Base-by-base conservation (phyloP, 2,888 invertebrate species). In the Idaea aversata region DNA sequence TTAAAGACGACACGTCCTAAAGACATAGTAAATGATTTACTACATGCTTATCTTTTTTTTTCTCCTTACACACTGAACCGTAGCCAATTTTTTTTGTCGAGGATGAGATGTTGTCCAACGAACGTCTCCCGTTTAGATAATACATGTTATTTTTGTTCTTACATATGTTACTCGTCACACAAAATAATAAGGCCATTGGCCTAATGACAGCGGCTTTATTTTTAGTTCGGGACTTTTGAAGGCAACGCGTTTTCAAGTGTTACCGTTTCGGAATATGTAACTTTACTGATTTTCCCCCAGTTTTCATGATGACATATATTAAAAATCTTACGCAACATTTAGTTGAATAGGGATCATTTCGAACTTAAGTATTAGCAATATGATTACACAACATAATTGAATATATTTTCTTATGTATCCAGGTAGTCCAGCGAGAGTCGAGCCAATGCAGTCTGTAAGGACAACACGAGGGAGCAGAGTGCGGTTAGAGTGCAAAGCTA, bases 401-500 rank as follows among this genome's bases (percentile, higher is more conserved):
- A 36, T 36, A 36, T 13, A 13, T 38, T 38, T 5, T 5, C 7
- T 47, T 47, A 47, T 78, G 67, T 71, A 64, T 72, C 71, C 88
- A 90, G 92, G 88, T 82, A 90, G 87, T 75, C 89, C 88, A 83
- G 93, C 91, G 70, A 85, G 88, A 64, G 88, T 92, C 72, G 88
- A 89, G 76, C 83, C 83, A 76, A 89, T 92, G 86, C 84, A 87
- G 85, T 85, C 88, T 60, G 88, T 90, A 79, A 77, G 86, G 69
- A 87, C 88, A 73, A 84, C 86, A 73, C 90, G 91, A 66, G 94
- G 94, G 61, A 88, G 89, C 80, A 88, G 93, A 75, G 92, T 96
- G 85, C 93, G 94, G 81, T 94, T 98, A 80, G 95, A 95, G 79
- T 97, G 97, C 87, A 95, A 94, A 75, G 96, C 96, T 75, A 94